Conservation (phyloP, 1,140 invertebrate genomes). For the Diachasmimorpha longicaudata region DNA sequence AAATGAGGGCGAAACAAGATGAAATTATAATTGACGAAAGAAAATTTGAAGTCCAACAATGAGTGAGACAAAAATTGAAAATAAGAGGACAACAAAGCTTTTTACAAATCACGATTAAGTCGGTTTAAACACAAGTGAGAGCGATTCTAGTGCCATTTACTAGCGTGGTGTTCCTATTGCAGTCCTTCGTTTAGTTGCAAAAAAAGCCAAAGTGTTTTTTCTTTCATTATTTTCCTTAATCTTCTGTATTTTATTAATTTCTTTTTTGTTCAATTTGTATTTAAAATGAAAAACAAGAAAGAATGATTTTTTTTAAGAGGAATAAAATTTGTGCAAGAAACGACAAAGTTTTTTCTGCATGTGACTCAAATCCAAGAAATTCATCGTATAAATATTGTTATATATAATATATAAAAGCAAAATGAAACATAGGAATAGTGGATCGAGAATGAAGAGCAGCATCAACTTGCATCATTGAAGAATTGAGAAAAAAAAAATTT, state of each 20-base stretch:
- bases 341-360: slow-evolving; percentile 59
- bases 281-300: slow-evolving; percentile 59
- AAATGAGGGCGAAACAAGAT: background rate
- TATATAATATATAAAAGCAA: slow-evolving; percentile 59
- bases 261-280: slow-evolving; percentile 5
- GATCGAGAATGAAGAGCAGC: slow-evolving; percentile 39
- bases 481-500: slow-evolving; percentile 14
- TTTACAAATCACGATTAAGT: slow-evolving; percentile 51
- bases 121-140: slow-evolving; percentile 57
- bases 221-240: slow-evolving; percentile 37
- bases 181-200: slow-evolving; percentile 46
- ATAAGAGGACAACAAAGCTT: slow-evolving; percentile 46
- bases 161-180: slow-evolving; percentile 57
- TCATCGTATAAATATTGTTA: slow-evolving; percentile 65
- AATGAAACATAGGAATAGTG: slow-evolving; percentile 59
- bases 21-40: background rate
- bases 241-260: slow-evolving; percentile 9
- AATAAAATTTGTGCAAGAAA: slow-evolving; percentile 49
- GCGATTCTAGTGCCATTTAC: slow-evolving; percentile 66
- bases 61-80: background rate
- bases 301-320: slow-evolving; percentile 56
- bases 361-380: slow-evolving; percentile 56
- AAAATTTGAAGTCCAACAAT: slow-evolving; percentile 17
- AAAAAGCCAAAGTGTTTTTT: slow-evolving; percentile 50
- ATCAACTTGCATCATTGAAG: background rate